Evolutionary conservation across 2,113 vertebrate genomes (phyloP), one percentile per base, ranked within the genome.

Genomic region (Hipposideros armiger): DNA sequence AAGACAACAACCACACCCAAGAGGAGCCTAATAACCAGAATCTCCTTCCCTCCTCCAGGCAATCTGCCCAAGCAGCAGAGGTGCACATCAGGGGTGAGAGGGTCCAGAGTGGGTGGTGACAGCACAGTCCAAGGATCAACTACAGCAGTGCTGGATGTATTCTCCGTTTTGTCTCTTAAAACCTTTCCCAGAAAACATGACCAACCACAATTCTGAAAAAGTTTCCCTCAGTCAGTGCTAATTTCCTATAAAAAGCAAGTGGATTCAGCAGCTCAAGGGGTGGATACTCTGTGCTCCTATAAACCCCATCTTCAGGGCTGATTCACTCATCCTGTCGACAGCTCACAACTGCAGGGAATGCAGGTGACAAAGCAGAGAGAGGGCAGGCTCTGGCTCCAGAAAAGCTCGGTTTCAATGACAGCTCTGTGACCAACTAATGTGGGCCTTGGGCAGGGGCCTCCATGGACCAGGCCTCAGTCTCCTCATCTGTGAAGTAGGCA

Each of bases 131-230:
- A 28, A 32, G 40, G 11, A 45, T 56, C 58, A 54, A 32, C 42
- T 0, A 7, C 30, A 10, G 11, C 5, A 4, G n/a, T n/a, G 36
- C 40, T 3, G 1, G 6, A 56, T 0, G 3, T 9, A 7, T 28
- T 17, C 24, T 45, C 32, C 14, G 19, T 11, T 32, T 72, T 5
- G 45, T 60, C n/a, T 42, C 73, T 30, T 47, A 45, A 45, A 56
- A 56, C 67, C 24, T 54, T 90, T 47, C 50, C 40, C 22, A 7
- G 7, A 45, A 80, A 90, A 69, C 50, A 45, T 3, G 52, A 26
- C 28, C 76, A 45, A 54, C 52, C 77, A 17, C 19, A 26, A 4
- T 36, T 14, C 62, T n/a, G 60, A 62, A 84, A n/a, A 30, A 15
- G 19, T 24, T 67, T 50, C 50, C 60, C 56, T 62, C 70, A 19